Evolutionary conservation across 2,797 vertebrate genomes (phyloP).

Genomic region (Dallia pectoralis): DNA sequence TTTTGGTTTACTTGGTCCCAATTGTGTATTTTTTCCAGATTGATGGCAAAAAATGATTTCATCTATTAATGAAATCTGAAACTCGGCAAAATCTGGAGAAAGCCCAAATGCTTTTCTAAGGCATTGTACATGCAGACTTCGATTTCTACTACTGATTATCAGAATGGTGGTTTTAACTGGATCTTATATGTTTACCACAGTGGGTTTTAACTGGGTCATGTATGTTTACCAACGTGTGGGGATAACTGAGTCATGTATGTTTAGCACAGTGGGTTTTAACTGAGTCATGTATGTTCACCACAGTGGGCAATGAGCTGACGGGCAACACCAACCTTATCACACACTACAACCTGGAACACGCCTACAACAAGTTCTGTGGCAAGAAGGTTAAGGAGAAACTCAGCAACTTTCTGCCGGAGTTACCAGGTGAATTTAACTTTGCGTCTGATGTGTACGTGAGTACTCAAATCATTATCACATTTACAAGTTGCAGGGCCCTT

Average conservation of each 20-base stretch:
- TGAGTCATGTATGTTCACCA: not conserved
- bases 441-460: not conserved
- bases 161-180: no score
- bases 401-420: conserved; percentile 95
- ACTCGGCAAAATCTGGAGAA: no score
- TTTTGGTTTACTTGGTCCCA: no score
- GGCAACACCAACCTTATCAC: conserved; percentile 97
- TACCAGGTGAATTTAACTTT: conserved; percentile 76
- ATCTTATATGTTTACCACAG: no score
- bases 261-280: not conserved
- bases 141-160: no score
- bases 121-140: no score
- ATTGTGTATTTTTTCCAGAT: no score
- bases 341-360: conserved; percentile 94
- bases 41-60: no score
- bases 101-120: no score
- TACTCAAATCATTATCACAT: no score
- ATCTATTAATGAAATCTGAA: no score
- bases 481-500: no score
- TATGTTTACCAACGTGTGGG: not conserved
- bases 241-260: not conserved
- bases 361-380: conserved; percentile 96
- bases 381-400: conserved; percentile 99
- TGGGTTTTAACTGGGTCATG: not conserved
- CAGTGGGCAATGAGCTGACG: conserved; percentile 91